Evolutionary conservation across 2,113 vertebrate genomes (phyloP).

Genomic region (Podarcis cretensis): DNA sequence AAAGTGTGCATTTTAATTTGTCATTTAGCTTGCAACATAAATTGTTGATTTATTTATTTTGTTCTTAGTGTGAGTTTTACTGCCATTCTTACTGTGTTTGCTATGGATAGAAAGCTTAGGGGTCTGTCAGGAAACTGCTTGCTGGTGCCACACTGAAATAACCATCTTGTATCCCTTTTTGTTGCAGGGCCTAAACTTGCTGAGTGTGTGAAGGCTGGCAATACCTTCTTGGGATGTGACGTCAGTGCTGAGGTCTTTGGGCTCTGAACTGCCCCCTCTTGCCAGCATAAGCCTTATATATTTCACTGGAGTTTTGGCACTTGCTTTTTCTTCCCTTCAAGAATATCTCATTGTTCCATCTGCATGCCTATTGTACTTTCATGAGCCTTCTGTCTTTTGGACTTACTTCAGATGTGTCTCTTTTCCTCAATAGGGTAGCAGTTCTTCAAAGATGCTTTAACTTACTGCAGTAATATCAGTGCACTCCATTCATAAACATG

Average conservation of each 20-base stretch:
- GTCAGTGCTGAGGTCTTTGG: slow-evolving; percentile 31
- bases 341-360: background rate
- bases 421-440: background rate
- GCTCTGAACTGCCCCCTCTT: background rate
- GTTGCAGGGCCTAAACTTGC: slow-evolving; percentile 55
- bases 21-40: too few species aligned
- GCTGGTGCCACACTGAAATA: background rate
- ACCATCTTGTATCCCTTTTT: slow-evolving; percentile 2
- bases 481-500: background rate
- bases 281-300: background rate
- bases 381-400: background rate
- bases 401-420: background rate
- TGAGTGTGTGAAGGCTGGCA: slow-evolving; percentile 66
- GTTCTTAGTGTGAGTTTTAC: too few species aligned
- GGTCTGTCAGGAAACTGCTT: background rate
- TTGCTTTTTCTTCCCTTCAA: background rate
- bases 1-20: too few species aligned
- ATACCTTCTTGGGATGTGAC: slow-evolving; percentile 32
- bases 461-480: background rate
- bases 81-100: too few species aligned
- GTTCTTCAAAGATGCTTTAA: background rate
- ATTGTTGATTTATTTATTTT: too few species aligned
- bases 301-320: background rate
- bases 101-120: too few species aligned
- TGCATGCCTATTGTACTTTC: background rate